Percentiles rank a stretch among this genome's conserved stretches.
phyloP scores from a whole-genome alignment of 2,113 vertebrate species.

The Gorsachius goisagi region DNA sequence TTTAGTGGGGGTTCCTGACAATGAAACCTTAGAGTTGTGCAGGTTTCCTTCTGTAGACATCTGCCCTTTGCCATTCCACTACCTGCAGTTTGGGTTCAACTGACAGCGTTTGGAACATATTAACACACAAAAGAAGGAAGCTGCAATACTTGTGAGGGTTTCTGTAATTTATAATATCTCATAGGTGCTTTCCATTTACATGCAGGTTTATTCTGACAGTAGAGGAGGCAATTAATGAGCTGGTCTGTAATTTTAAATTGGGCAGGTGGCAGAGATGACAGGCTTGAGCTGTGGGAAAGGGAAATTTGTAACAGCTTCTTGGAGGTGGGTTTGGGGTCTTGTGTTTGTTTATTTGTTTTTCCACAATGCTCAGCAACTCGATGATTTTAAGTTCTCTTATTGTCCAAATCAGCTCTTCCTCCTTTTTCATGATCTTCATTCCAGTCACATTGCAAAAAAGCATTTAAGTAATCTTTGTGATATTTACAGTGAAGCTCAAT shows the following conservation, averaged over 20 bases:
- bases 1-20: background rate
- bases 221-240: background rate
- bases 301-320: background rate
- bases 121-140: background rate
- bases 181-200: background rate
- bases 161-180: background rate
- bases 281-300: background rate
- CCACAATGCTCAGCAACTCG: background rate
- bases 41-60: background rate
- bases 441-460: background rate
- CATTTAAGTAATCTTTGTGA: constrained; percentile 16
- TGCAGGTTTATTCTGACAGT: background rate
- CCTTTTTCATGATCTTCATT: background rate
- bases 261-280: background rate
- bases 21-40: background rate
- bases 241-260: background rate
- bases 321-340: background rate
- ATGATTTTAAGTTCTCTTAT: background rate
- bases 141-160: background rate
- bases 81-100: background rate
- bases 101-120: background rate
- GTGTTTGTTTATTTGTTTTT: background rate
- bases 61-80: background rate
- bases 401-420: background rate
- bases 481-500: constrained; percentile 17